Conservation (phyloP, 2,888 invertebrate species). For the Phoenoteleia sp. region DNA sequence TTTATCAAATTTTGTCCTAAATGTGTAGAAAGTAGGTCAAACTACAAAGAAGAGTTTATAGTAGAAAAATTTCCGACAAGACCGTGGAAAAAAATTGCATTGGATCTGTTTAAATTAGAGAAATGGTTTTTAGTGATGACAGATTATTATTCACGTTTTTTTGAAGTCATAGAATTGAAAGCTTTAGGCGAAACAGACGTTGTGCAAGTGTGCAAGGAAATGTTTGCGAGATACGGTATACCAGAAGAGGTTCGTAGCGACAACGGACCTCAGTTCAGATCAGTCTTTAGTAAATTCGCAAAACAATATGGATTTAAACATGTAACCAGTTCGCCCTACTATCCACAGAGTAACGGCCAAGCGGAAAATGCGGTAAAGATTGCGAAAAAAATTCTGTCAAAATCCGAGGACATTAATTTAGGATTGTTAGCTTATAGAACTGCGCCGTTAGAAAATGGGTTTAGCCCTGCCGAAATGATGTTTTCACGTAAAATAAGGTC, state of each 20-base stretch:
- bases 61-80: constrained; percentile 61
- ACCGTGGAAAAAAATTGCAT: constrained; percentile 73
- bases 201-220: constrained; percentile 19
- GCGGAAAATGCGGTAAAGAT: constrained; percentile 71
- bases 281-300: constrained; percentile 45
- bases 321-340: constrained; percentile 72
- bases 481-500: constrained; percentile 58
- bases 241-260: constrained; percentile 27
- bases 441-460: constrained; percentile 63
- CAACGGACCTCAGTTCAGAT: constrained; percentile 64
- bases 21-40: constrained; percentile 53
- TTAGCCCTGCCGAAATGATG: constrained; percentile 50
- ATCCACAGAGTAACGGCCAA: constrained; percentile 69
- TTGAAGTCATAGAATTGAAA: constrained; percentile 61
- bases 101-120: constrained; percentile 64
- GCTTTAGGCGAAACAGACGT: constrained; percentile 39
- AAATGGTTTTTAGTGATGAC: constrained; percentile 66
- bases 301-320: constrained; percentile 58
- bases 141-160: constrained; percentile 73
- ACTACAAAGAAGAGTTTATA: constrained; percentile 58
- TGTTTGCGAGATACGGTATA: constrained; percentile 34
- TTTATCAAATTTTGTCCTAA: constrained; percentile 54
- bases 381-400: constrained; percentile 61
- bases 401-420: constrained; percentile 39
- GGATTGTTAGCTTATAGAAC: constrained; percentile 54